Base-by-base conservation (phyloP, 1,140 invertebrate genomes). In the Caenorhabditis inopinata region DNA sequence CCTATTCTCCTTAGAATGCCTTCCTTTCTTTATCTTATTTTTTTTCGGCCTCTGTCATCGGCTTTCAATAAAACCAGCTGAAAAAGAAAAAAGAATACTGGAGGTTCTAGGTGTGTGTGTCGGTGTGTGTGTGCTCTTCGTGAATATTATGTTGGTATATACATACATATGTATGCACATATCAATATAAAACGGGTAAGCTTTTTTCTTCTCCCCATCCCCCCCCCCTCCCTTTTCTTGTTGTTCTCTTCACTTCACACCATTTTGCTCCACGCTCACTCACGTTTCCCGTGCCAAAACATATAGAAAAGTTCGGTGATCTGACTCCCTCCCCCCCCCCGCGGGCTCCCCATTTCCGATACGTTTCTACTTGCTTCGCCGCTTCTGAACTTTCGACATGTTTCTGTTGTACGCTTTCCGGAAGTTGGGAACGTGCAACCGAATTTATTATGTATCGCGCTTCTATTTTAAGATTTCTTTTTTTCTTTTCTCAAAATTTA, bases 131-230 rank as follows among this genome's bases (percentile, higher is more conserved):
- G 51, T 29, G 32, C 58, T 68, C 32, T 68, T 42, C 32, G 4
- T 32, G 23, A 68, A 68, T 68, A 68, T 68, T 68, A 68, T 68
- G 58, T 68, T 29, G 51, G 51, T 42, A 42, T 68, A 68, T 68
- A 68, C 58, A 68, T 68, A 68, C 58, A 68, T 68, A 68, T 68
- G 58, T 68, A 68, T 68, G 58, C 58, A 68, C 58, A 68, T 68
- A 68, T 68, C 58, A 68, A 68, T 68, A 68, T 68, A 68, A 68
- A 68, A 68, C 35, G 29, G 58, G 58, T 38, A 38, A 68, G 38
- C 35, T 25, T 25, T 53, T 25, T 53, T 25, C 23, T 68, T 68
- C 3, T 68, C n/a, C n/a, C n/a, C n/a, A n/a, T 42, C 58, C 21
- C 16, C 58, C n/a, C 11, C 58, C 38, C 12, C 58, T 16, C 0